Evolutionary conservation across 2,888 invertebrate genomes (phyloP).

Genomic region (Brachylomia viminalis): DNA sequence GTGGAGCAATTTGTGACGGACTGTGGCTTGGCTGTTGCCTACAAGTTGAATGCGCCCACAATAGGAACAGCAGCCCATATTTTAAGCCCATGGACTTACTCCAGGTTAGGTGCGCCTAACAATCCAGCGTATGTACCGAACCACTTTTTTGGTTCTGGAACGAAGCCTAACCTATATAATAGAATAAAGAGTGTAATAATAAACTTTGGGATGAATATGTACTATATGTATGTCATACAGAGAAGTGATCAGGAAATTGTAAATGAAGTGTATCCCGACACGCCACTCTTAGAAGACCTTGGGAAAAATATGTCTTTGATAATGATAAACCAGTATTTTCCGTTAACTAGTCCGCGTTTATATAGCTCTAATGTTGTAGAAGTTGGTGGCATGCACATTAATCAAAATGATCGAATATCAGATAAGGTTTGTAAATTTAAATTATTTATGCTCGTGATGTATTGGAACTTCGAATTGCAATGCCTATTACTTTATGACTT

Average conservation of each 20-base stretch:
- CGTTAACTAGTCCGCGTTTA: slow-evolving; percentile 86
- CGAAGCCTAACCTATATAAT: slow-evolving; percentile 81
- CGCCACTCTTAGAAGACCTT: slow-evolving; percentile 70
- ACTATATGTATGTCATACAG: slow-evolving; percentile 69
- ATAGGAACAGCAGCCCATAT: slow-evolving; percentile 89
- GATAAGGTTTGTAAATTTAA: slow-evolving; percentile 35
- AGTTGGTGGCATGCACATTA: slow-evolving; percentile 83
- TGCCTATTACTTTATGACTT: background rate
- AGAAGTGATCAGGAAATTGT: slow-evolving; percentile 69
- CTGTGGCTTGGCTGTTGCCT: slow-evolving; percentile 89
- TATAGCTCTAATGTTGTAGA: slow-evolving; percentile 87
- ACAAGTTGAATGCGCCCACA: slow-evolving; percentile 87
- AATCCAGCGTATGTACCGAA: slow-evolving; percentile 90
- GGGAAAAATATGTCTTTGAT: slow-evolving; percentile 72
- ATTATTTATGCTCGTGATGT: background rate
- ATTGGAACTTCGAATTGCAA: background rate
- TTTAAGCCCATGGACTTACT: slow-evolving; percentile 90
- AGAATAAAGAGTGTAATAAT: slow-evolving; percentile 82
- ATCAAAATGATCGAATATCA: slow-evolving; percentile 15
- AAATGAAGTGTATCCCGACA: slow-evolving; percentile 67
- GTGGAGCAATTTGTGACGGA: slow-evolving; percentile 90
- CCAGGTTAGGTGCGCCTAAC: slow-evolving; percentile 89
- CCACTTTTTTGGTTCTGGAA: slow-evolving; percentile 85
- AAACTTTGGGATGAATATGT: slow-evolving; percentile 69
- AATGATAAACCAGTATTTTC: slow-evolving; percentile 88